A percentile compares a stretch with the other conserved stretches of the same genome.
Conservation (phyloP, 2,797 vertebrate genomes). For the Pachyuromys duprasi region DNA sequence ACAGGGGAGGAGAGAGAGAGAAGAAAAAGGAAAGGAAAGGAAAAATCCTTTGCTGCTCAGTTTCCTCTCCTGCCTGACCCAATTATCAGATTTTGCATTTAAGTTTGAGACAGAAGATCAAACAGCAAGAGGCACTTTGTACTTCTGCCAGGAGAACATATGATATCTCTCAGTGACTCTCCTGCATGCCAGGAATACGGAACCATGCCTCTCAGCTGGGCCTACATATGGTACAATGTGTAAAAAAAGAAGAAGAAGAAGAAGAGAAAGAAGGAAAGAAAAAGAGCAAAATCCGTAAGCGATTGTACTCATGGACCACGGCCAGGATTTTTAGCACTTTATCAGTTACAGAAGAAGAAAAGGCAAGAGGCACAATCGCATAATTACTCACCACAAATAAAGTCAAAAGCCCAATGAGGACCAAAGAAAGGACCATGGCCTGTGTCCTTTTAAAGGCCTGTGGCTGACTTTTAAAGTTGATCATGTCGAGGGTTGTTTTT, state of each 20-base stretch:
- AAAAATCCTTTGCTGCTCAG: constrained; percentile 89
- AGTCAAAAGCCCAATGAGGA: constrained; percentile 75
- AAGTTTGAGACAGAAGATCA: constrained; percentile 92
- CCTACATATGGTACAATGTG: constrained; percentile 86
- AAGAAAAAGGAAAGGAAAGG: constrained; percentile 88
- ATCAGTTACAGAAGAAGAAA: constrained; percentile 80
- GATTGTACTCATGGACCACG: constrained; percentile 77
- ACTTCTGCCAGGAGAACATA: constrained; percentile 91
- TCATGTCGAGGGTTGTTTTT: constrained; percentile 59
- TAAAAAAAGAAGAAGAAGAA: neutral
- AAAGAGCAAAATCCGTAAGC: constrained; percentile 76
- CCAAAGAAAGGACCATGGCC: constrained; percentile 72
- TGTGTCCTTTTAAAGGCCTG: no score
- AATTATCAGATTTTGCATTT: constrained; percentile 92
- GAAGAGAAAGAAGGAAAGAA: constrained; percentile 46
- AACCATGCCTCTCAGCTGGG: constrained; percentile 83
- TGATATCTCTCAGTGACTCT: constrained; percentile 90
- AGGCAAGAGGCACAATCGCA: constrained; percentile 81
- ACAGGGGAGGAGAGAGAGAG: constrained; percentile 27
- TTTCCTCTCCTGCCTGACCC: constrained; percentile 91
- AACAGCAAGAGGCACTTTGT: constrained; percentile 90
- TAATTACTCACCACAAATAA: constrained; percentile 84
- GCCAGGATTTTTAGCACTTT: constrained; percentile 85
- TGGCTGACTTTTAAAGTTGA: constrained; percentile 67
- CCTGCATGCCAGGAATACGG: constrained; percentile 88